Conservation (phyloP, 2,888 invertebrate genomes). For the Trachelus iudaicus region DNA sequence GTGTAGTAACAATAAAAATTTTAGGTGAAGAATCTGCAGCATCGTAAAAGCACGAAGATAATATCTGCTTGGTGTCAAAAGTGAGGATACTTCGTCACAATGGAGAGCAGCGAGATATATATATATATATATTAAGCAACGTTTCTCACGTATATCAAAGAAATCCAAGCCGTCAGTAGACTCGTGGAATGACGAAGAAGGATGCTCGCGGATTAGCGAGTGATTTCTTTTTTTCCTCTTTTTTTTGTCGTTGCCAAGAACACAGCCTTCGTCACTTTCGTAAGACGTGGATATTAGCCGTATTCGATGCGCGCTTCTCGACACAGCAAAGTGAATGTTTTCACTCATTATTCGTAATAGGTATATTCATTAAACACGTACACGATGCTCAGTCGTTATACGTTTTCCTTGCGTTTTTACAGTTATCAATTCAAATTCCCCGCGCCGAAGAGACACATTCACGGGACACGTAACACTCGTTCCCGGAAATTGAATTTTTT, state of each 20-base stretch:
- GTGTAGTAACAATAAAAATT: neutral
- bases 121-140: neutral
- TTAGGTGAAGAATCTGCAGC: neutral
- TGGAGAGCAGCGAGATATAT: neutral
- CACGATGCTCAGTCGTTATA: neutral
- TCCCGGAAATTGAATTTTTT: neutral
- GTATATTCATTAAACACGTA: neutral
- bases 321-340: neutral
- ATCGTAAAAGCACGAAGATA: neutral
- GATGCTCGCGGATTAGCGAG: neutral
- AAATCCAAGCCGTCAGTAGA: neutral
- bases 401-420: neutral
- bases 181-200: neutral
- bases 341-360: neutral
- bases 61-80: neutral
- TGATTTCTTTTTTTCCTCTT: neutral
- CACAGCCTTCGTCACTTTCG: neutral
- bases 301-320: neutral
- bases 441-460: neutral
- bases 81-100: neutral
- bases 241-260: neutral
- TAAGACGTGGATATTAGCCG: neutral
- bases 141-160: neutral
- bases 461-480: neutral
- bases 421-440: neutral